Conservation (phyloP, 2,113 vertebrate species). For the Muntiacus reevesi region DNA sequence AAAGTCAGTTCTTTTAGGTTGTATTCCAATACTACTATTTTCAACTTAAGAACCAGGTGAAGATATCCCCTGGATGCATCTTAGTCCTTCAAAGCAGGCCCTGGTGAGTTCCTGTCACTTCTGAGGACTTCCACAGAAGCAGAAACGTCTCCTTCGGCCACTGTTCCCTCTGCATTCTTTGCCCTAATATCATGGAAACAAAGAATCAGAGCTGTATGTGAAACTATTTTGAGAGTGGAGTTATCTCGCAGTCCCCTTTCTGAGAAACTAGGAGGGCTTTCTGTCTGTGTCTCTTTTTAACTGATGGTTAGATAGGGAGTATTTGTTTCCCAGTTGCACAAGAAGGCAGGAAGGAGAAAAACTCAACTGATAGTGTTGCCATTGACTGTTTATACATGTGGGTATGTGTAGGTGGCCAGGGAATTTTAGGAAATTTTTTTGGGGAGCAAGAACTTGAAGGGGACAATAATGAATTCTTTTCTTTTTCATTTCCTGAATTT, state of each 20-base stretch:
- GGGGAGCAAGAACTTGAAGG: neutral
- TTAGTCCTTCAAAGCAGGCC: neutral
- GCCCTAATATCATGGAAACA: neutral
- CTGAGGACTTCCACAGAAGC: neutral
- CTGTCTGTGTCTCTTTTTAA: neutral
- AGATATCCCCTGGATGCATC: neutral
- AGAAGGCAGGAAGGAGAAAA: neutral
- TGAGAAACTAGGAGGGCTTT: neutral
- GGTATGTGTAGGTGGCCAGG: neutral
- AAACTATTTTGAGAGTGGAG: neutral
- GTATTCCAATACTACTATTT: neutral
- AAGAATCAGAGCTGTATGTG: neutral
- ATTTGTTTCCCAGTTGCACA: neutral
- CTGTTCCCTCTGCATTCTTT: neutral
- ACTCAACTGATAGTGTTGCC: neutral
- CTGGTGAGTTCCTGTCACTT: neutral
- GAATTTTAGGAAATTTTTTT: slow-evolving; percentile 10
- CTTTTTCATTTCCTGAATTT: slow-evolving; percentile 42
- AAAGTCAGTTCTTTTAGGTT: neutral
- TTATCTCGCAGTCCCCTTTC: neutral
- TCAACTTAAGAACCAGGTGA: neutral
- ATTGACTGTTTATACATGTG: neutral
- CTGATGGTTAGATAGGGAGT: neutral
- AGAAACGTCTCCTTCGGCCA: neutral
- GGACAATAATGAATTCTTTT: slow-evolving; percentile 34